These are phyloP conservation scores for Pachycephus smyrnensis DNA, from an alignment of 2,888 invertebrate species.

Conservation along the genomic window DNA sequence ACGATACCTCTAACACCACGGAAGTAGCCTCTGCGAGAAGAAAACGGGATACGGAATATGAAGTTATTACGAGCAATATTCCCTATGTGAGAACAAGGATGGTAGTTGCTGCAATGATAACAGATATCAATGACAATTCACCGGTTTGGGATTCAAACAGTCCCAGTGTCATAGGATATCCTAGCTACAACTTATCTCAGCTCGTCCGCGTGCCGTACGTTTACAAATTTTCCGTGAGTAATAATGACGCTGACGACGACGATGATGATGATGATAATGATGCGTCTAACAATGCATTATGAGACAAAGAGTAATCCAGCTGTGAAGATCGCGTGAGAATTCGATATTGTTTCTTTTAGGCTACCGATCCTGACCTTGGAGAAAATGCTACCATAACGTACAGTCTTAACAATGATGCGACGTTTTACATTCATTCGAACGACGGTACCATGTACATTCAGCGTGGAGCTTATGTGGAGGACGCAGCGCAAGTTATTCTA, in stretches of 20 bases:
- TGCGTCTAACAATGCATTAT: neutral
- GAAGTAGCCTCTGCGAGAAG: neutral
- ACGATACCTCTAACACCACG: neutral
- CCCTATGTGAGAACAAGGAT: constrained; percentile 15
- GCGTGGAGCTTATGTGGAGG: constrained; percentile 1
- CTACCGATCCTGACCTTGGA: constrained; percentile 19
- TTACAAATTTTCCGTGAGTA: constrained; percentile 17
- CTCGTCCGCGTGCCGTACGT: constrained; percentile 11
- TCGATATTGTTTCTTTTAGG: constrained; percentile 7
- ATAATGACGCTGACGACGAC: neutral
- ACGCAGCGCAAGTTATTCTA: neutral
- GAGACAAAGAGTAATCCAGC: neutral
- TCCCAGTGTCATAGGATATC: constrained; percentile 16
- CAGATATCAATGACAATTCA: constrained; percentile 22
- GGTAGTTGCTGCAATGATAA: constrained; percentile 11
- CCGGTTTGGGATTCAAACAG: constrained; percentile 16
- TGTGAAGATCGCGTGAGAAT: neutral
- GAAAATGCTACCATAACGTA: constrained; percentile 16
- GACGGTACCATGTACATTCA: constrained; percentile 21
- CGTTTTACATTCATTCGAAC: constrained; percentile 14
- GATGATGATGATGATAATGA: neutral
- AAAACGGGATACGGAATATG: constrained; percentile 16
- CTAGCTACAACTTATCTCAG: constrained; percentile 11
- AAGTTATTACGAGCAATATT: constrained; percentile 13
- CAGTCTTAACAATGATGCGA: constrained; percentile 6